Base-by-base conservation (phyloP, 2,797 vertebrate genomes). In the Cygnus olor region DNA sequence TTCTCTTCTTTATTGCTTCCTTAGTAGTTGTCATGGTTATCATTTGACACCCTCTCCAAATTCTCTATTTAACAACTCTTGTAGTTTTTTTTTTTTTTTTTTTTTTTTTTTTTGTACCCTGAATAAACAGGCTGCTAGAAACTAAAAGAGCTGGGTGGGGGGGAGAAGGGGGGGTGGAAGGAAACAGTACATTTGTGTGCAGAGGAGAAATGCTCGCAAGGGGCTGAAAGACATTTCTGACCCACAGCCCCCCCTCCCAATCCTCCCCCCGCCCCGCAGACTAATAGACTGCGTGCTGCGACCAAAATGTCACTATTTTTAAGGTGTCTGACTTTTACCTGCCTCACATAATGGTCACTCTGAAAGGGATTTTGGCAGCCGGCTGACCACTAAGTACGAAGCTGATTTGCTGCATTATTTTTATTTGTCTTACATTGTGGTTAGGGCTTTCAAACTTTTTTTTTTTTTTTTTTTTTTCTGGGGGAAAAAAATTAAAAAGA, bases 11-110 rank as follows among this genome's bases (percentile, higher is more conserved):
- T 96, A 95, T 81, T 97, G 34, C 85, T 78, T 96, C 76, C 45
- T 88, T 78, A 89, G 93, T 78, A 89, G 93, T 97, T 97, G 97
- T 97, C 97, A 97, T 97, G 96, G 95, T 94, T 98, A 96, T 97
- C 94, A 89, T 85, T 57, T 92, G 74, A 96, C 79, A 97, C 84
- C 63, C 86, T 97, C 86, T 68, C 49, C 49, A 25, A 25, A 25
- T 14, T 51, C 25, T 51, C 49, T 38, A 38, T 38, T 38, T 38
- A 38, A 38, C 10, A 38, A 10, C 38, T 38, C 38, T 38, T 38
- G 10, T 38, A 38, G 10, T 38, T 38, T 38, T 10, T 38, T 38
- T 38, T 38, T 38, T 38, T 38, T 38, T 38, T 38, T 38, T 38
- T 38, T 38, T 38, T 36, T 60, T 60, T 51, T 58, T 34, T 58